Conservation (phyloP, 1,140 invertebrate species). For the Brachionus rotundiformis region DNA sequence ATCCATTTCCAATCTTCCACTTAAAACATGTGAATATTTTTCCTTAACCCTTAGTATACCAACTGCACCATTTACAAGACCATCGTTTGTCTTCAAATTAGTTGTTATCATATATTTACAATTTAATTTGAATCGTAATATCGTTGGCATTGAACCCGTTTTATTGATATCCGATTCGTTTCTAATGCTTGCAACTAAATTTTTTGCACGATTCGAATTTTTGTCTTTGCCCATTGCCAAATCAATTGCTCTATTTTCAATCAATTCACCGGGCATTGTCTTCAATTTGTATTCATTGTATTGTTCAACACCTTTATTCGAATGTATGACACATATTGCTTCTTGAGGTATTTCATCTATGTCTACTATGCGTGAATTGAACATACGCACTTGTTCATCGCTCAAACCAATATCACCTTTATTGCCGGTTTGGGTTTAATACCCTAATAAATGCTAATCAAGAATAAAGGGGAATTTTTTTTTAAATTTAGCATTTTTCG, state of each 20-base stretch:
- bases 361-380: not conserved
- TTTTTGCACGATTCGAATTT: not conserved
- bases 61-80: not conserved
- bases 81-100: not conserved
- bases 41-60: not conserved
- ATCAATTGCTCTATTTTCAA: not conserved
- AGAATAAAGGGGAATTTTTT: too few species aligned
- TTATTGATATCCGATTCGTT: not conserved
- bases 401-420: not conserved
- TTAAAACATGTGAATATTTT: not conserved
- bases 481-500: too few species aligned
- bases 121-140: not conserved
- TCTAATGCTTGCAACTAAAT: not conserved
- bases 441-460: too few species aligned
- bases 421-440: too few species aligned
- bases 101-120: constrained; percentile 12
- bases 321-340: not conserved
- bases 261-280: not conserved
- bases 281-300: not conserved
- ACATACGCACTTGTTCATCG: not conserved
- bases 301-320: not conserved
- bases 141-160: not conserved
- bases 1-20: too few species aligned
- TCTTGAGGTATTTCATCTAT: not conserved
- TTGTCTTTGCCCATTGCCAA: not conserved